Evolutionary conservation across 2,888 invertebrate genomes (phyloP), one percentile per base, ranked within the genome.

Genomic region (Elaeidobius kamerunicus): DNA sequence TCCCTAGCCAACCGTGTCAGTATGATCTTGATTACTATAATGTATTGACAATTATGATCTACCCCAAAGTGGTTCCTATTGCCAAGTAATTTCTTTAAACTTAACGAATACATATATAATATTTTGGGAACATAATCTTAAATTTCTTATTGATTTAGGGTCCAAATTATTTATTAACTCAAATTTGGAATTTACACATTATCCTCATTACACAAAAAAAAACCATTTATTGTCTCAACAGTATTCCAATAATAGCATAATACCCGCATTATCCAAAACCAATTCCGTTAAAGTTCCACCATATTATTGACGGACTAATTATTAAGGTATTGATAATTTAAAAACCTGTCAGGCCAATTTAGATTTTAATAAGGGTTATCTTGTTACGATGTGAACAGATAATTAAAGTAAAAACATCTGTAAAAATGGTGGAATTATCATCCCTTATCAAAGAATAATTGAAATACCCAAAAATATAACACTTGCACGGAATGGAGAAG

Each of bases 391-490:
- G 46, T 7, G 48, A 57, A 39, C 47, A 57, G 46, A 41, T 55
- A 2, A 55, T 59, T 17, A 41, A 59, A 52, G 32, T 57, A 34
- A 36, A 17, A 30, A 52, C 52, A 1, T 23, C 43, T 20, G 14
- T 56, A 7, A 36, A 36, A 48, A 49, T 7, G 53, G 48, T 6
- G 59, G 57, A 47, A 45, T 55, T 6, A 55, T 59, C n/a, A 53
- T 57, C 30, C 57, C 53, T 1, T 28, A 46, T 9, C 51, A 47
- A 51, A 58, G 52, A 17, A 43, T 28, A 18, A 47, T 38, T 12
- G 58, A 53, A 32, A 58, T 58, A 34, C 52, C 58, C 6, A 45
- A 55, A 43, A 18, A 49, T 36, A 12, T 52, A 16, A 32, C 46
- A 2, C 39, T 38, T 3, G 58, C 49, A 20, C 34, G 38, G 49